Conservation (phyloP, 2,888 invertebrate species). For the Pyralis farinalis region DNA sequence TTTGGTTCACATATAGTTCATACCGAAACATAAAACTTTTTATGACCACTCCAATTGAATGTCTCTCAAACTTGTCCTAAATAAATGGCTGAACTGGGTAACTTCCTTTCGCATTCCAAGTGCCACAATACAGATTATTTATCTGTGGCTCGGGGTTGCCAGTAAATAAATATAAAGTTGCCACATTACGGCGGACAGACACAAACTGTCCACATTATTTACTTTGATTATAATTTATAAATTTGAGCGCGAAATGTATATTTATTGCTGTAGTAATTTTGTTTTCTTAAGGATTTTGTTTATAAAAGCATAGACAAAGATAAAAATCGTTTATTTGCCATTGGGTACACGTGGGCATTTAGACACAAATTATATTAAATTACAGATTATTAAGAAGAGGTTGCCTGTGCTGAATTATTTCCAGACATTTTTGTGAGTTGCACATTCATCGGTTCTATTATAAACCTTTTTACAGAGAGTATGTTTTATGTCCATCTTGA, state of each 20-base stretch:
- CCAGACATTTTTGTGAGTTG: too few species aligned
- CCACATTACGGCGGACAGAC: slow-evolving; percentile 9
- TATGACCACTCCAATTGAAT: background rate
- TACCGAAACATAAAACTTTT: background rate
- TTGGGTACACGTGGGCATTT: too few species aligned
- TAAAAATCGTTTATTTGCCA: too few species aligned
- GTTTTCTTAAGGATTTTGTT: background rate
- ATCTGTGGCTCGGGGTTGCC: background rate
- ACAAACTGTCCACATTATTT: slow-evolving; percentile 11
- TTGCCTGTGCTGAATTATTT: too few species aligned
- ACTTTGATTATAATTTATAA: slow-evolving; percentile 3
- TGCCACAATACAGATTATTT: background rate
- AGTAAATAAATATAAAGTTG: slow-evolving; percentile 11
- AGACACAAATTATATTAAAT: too few species aligned
- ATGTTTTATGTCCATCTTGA: too few species aligned
- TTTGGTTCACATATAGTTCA: too few species aligned
- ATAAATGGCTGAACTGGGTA: background rate
- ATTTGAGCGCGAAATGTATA: slow-evolving; percentile 1
- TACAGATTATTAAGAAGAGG: too few species aligned
- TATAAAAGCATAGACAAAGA: too few species aligned
- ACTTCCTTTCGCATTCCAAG: background rate
- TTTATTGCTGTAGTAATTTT: slow-evolving; percentile 2
- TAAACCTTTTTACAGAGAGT: too few species aligned
- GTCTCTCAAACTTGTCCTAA: background rate
- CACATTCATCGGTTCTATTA: too few species aligned